Evolutionary conservation across 2,113 vertebrate species (phyloP).

Genomic region (Cairina moschata): DNA sequence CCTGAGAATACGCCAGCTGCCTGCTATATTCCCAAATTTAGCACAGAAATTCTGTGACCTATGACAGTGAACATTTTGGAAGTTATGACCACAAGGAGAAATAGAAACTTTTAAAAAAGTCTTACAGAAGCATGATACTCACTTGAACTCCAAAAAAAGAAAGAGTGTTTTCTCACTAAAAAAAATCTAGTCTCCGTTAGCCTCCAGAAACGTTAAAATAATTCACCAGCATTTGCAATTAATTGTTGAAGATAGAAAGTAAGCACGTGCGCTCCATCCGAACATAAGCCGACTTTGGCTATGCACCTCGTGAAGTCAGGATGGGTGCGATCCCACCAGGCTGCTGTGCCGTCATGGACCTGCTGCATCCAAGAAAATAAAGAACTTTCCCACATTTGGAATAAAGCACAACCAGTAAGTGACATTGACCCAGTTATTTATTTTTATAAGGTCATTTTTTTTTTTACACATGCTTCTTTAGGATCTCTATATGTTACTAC

Average conservation of each 20-base stretch:
- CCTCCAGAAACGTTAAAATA: not conserved
- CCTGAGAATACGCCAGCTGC: conserved; percentile 27
- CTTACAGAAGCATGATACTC: not conserved
- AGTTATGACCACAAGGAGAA: conserved; percentile 46
- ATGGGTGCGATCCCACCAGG: not conserved
- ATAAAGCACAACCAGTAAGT: not conserved
- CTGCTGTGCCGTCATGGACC: not conserved
- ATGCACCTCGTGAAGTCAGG: not conserved
- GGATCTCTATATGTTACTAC: not conserved
- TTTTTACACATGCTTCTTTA: not conserved
- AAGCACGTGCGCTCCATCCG: not conserved
- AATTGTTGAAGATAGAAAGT: not conserved
- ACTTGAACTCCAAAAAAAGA: not conserved
- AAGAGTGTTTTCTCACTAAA: not conserved
- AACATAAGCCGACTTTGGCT: not conserved
- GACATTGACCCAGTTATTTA: not conserved
- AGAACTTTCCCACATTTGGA: not conserved
- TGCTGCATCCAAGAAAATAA: not conserved
- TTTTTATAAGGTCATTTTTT: not conserved
- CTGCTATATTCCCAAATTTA: conserved; percentile 59
- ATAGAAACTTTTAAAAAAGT: conserved; percentile 15
- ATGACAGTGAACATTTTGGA: conserved; percentile 38
- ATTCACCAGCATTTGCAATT: not conserved
- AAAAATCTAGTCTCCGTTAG: not conserved
- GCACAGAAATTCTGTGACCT: conserved; percentile 41